phyloP scores from a whole-genome alignment of 1,140 invertebrate genomes.

The Zaprionus africanus region DNA sequence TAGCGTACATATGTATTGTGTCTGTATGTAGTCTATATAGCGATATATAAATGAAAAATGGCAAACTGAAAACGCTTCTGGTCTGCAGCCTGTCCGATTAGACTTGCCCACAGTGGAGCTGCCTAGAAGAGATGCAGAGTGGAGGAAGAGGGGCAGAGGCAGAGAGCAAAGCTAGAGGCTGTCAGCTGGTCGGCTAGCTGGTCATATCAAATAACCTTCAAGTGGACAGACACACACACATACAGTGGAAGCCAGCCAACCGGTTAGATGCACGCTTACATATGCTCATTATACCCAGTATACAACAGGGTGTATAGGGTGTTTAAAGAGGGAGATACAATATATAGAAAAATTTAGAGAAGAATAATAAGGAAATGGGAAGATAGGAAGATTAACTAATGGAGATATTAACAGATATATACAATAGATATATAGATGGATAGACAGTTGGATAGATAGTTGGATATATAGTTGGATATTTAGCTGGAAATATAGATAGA shows the following conservation, averaged over 20 bases:
- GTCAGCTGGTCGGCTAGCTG: constrained; percentile 33
- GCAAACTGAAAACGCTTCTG: constrained; percentile 35
- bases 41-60: constrained; percentile 25
- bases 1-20: not conserved
- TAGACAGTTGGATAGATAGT: too few relatives aligned
- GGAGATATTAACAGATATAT: not conserved
- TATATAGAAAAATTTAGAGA: not conserved
- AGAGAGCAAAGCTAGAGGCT: constrained; percentile 31
- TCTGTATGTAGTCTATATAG: not conserved
- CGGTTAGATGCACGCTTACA: constrained; percentile 65
- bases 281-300: constrained; percentile 18
- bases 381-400: not conserved
- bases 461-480: too few relatives aligned
- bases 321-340: not conserved
- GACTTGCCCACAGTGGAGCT: constrained; percentile 22
- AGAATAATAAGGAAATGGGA: not conserved
- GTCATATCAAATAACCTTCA: constrained; percentile 76
- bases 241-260: constrained; percentile 48
- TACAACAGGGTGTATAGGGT: not conserved
- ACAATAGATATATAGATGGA: not conserved
- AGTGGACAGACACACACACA: constrained; percentile 42
- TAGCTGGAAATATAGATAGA: too few relatives aligned
- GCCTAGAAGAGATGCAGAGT: constrained; percentile 2
- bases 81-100: constrained; percentile 39
- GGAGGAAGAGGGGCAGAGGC: too few relatives aligned